Conservation (phyloP, 2,888 invertebrate species). For the Dynastes grantii region DNA sequence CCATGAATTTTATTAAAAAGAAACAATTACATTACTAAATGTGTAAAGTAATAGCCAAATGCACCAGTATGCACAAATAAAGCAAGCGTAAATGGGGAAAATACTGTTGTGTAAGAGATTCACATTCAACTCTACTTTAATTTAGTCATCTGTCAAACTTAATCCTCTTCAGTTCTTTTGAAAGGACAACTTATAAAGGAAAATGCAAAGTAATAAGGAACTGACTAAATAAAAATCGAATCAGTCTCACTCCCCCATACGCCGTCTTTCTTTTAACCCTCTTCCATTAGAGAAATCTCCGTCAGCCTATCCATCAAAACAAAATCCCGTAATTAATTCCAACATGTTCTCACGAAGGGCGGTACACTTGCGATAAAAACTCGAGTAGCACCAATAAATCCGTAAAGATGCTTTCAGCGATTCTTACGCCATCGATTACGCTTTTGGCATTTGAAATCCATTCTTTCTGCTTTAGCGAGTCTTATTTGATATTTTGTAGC, state of each 20-base stretch:
- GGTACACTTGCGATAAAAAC: conserved; percentile 28
- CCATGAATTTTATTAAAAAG: no score
- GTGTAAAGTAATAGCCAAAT: no score
- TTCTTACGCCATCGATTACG: conserved; percentile 23
- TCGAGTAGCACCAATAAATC: conserved; percentile 36
- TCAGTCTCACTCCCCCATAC: background rate
- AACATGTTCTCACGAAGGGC: conserved; percentile 26
- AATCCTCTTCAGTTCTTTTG: no score
- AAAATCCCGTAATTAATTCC: conserved; percentile 42
- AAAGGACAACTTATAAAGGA: no score
- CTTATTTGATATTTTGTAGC: conserved; percentile 26
- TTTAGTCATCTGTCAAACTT: no score
- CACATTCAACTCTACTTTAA: no score
- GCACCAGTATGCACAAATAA: no score
- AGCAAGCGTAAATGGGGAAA: no score
- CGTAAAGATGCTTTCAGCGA: conserved; percentile 41
- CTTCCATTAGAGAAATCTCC: conserved; percentile 26
- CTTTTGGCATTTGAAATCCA: conserved; percentile 16
- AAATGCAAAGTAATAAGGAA: background rate
- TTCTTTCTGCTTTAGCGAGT: conserved; percentile 28
- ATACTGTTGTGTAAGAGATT: no score
- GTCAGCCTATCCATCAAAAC: conserved; percentile 38
- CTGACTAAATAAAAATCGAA: conserved; percentile 1
- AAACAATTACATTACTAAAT: no score
- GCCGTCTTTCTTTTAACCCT: background rate